A percentile compares a stretch with the other conserved stretches of the same genome.
phyloP scores from a whole-genome alignment of 2,797 vertebrate species.

The Calcarius lapponicus region DNA sequence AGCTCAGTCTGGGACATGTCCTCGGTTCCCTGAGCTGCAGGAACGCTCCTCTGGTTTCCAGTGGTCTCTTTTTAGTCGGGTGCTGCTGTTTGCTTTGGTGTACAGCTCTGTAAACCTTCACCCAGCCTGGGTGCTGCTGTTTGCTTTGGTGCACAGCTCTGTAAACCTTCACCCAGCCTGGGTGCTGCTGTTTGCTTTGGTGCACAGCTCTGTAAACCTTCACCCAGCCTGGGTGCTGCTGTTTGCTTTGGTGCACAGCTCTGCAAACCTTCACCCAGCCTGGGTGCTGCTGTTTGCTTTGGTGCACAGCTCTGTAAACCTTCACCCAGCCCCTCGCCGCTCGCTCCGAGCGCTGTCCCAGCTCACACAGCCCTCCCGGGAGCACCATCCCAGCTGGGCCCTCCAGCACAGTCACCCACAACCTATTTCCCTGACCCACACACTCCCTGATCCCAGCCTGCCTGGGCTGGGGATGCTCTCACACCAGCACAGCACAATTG shows the following conservation, averaged over 20 bases:
- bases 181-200: background rate
- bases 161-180: background rate
- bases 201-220: background rate
- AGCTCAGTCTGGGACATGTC: background rate
- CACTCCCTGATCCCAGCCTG: background rate
- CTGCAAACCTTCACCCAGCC: background rate
- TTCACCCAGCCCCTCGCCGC: background rate
- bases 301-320: background rate
- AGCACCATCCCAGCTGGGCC: background rate
- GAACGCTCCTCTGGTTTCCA: background rate
- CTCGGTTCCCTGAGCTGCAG: background rate
- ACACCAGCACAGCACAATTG: background rate
- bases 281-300: background rate
- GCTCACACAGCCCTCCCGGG: background rate
- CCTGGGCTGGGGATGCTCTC: background rate
- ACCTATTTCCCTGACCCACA: background rate
- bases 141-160: background rate
- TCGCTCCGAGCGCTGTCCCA: background rate
- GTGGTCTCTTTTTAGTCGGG: background rate
- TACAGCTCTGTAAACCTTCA: background rate
- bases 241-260: background rate
- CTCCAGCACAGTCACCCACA: background rate
- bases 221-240: too few relatives aligned
- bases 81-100: background rate
- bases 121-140: too few relatives aligned